Base-by-base conservation (phyloP, 2,888 invertebrate genomes). In the Harmothoe impar region DNA sequence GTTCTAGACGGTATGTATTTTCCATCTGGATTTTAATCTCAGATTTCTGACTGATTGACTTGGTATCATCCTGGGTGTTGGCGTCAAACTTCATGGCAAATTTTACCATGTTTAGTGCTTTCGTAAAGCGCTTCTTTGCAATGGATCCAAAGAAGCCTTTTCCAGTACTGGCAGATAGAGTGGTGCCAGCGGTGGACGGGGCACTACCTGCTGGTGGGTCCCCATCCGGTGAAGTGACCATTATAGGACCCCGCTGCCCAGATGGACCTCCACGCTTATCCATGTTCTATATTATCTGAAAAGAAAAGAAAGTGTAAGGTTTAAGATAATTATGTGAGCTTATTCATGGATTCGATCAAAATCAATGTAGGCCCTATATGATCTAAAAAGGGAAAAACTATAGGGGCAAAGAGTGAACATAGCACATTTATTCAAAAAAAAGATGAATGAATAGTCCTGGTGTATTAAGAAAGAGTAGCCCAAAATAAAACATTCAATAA, bases 101-200 rank as follows among this genome's bases (percentile, higher is more conserved):
- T 23, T 84, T 84, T 1, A 84, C 84, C 15, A 84, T 31, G 51
- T 84, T 84, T 23, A 84, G 10, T 33, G 84, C 84, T 25, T 84
- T 84, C 0, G 35, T 25, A 35, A 84, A 84, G 3, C 33, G 29
- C 43, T 84, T 84, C 43, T 29, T 23, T 20, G 84, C 84, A 17
- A 84, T 84, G 43, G 84, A 84, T 23, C 84, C 84, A 43, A 84
- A 84, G 84, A 84, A 84, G 43, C 84, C 84, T 35, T 84, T 84
- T 23, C 84, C 84, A 20, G 84, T 51, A 35, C 0, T 84, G 12
- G 72, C 3, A 15, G 29, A 15, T 12, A 25, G 0, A 72, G 5
- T 15, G 15, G 29, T 15, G 29, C n/a, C 72, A 29, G 72, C 72
- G 0, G 72, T 29, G 7, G 29, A 15, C 5, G 68, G 7, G n/a